Conservation (phyloP, 2,888 invertebrate genomes). For the Papilio gigon region DNA sequence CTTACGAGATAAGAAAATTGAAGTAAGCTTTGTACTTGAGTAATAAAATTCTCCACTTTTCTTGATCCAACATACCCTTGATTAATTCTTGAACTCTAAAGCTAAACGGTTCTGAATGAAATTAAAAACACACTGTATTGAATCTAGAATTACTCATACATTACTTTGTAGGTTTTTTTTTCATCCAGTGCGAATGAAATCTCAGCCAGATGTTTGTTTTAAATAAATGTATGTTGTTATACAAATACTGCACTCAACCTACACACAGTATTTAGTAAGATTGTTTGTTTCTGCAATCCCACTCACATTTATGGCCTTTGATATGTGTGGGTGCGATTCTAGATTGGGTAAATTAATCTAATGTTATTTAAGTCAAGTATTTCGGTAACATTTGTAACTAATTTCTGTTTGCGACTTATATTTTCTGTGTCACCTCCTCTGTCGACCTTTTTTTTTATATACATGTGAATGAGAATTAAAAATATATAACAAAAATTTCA, state of each 20-base stretch:
- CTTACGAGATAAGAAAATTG: too few species aligned
- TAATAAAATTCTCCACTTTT: too few species aligned
- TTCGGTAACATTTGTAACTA: neutral
- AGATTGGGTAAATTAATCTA: constrained; percentile 11
- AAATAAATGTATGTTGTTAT: neutral
- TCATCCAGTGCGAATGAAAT: too few species aligned
- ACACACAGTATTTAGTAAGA: neutral
- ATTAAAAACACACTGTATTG: too few species aligned
- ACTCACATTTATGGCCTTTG: constrained; percentile 18
- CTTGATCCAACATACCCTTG: too few species aligned
- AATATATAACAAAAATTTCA: constrained; percentile 31
- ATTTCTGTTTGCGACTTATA: neutral
- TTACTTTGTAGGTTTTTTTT: too few species aligned
- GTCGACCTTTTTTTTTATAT: too few species aligned
- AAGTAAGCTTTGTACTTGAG: too few species aligned
- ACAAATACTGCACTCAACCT: constrained; percentile 4
- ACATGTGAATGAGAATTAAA: neutral
- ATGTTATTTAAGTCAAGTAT: constrained; percentile 3
- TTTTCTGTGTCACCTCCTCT: neutral
- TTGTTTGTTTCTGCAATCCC: constrained; percentile 13
- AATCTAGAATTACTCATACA: too few species aligned
- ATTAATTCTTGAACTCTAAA: too few species aligned
- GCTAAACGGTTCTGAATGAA: too few species aligned
- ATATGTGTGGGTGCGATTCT: neutral
- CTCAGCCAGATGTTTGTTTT: too few species aligned